Evolutionary conservation across 2,888 invertebrate species (phyloP).

Genomic region (Plebejus argus): DNA sequence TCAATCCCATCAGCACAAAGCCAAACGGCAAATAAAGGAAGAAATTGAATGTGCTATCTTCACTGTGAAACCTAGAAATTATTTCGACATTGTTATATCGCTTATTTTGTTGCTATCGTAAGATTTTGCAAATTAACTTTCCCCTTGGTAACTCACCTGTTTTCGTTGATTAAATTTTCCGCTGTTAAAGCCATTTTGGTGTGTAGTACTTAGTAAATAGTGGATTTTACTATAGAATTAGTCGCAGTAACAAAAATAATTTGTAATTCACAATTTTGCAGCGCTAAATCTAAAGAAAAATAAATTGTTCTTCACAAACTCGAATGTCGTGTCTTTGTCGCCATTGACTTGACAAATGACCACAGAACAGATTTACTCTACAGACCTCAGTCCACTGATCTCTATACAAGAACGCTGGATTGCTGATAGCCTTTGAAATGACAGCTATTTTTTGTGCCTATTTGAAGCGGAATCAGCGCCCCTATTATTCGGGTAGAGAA

Average conservation of each 20-base stretch:
- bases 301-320: background rate
- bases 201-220: background rate
- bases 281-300: background rate
- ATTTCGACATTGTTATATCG: constrained; percentile 7
- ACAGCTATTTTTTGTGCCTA: too few species aligned
- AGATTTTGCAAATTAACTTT: constrained; percentile 46
- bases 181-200: constrained; percentile 66
- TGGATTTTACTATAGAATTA: background rate
- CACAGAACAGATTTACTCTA: too few species aligned
- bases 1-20: constrained; percentile 71
- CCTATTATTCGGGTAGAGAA: too few species aligned
- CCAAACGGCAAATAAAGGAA: constrained; percentile 81
- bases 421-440: too few species aligned
- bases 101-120: constrained; percentile 23
- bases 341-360: too few species aligned
- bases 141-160: constrained; percentile 68
- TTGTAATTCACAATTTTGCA: background rate
- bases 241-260: background rate
- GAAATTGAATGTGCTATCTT: constrained; percentile 70
- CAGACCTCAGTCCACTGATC: too few species aligned
- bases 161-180: constrained; percentile 71
- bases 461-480: too few species aligned
- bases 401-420: too few species aligned
- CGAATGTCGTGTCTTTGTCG: constrained; percentile 4
- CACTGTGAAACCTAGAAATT: constrained; percentile 76